These are phyloP conservation scores for Heliocidaris erythrogramma DNA, from an alignment of 35 echinoderm and acorn worm species.

Conservation along the genomic window DNA sequence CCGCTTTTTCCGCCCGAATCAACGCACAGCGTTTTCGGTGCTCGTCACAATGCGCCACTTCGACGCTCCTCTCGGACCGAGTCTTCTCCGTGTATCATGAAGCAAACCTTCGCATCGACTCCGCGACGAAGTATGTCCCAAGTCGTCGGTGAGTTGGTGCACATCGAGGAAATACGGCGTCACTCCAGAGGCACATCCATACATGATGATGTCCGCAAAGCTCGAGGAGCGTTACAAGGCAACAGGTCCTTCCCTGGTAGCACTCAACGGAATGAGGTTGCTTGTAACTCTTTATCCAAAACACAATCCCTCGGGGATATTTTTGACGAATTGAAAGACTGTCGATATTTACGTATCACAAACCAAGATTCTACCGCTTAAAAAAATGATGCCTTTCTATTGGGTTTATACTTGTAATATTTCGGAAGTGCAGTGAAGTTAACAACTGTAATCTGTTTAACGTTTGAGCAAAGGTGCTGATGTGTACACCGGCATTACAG, in stretches of 20 bases:
- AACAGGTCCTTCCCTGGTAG: background rate
- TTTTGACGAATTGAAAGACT: slow-evolving; percentile 44
- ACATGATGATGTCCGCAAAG: background rate
- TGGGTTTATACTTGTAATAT: background rate
- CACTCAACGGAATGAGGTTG: background rate
- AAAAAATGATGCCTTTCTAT: background rate
- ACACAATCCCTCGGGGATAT: slow-evolving; percentile 30
- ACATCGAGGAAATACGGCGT: slow-evolving; percentile 35
- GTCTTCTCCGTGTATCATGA: slow-evolving; percentile 3
- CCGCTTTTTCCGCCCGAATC: background rate
- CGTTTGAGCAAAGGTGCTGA: no score
- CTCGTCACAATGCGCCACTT: background rate
- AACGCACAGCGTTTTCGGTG: background rate
- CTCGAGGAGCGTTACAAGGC: background rate
- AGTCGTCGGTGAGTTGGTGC: slow-evolving; percentile 38
- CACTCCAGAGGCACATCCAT: background rate
- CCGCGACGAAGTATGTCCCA: slow-evolving; percentile 11
- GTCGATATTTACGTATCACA: slow-evolving; percentile 34
- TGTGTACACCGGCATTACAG: no score
- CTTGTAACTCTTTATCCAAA: background rate
- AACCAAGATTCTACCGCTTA: slow-evolving; percentile 25
- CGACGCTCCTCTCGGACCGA: slow-evolving; percentile 25
- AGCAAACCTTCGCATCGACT: slow-evolving; percentile 20
- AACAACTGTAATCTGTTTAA: no score
- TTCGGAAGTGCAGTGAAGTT: no score